These are phyloP conservation scores for Hydrochoerus hydrochaeris DNA, from an alignment of 2,113 vertebrate genomes.

Conservation along the genomic window DNA sequence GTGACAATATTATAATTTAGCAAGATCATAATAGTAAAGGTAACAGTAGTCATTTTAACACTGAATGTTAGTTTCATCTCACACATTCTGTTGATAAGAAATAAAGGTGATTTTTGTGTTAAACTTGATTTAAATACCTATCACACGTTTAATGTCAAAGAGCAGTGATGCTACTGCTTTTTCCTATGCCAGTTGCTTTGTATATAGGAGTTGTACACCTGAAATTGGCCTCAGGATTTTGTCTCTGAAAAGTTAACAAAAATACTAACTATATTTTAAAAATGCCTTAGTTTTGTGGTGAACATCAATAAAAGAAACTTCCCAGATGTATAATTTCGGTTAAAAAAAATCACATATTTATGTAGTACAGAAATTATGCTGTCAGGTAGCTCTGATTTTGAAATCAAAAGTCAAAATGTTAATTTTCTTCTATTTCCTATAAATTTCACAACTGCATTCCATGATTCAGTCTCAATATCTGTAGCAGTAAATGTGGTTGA, in stretches of 20 bases:
- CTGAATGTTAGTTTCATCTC: not conserved
- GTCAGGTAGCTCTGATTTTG: not conserved
- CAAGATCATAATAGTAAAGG: not conserved
- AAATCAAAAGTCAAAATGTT: not conserved
- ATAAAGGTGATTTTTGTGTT: not conserved
- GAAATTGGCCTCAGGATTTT: not conserved
- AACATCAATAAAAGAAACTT: not conserved
- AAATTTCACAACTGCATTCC: not conserved
- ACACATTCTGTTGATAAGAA: conserved; percentile 5
- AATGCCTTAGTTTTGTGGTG: not conserved
- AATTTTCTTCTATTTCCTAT: not conserved
- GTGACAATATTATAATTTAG: not conserved
- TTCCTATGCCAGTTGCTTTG: not conserved
- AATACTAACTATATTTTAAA: not conserved
- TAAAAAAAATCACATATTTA: not conserved
- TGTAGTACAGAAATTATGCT: not conserved
- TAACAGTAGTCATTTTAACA: not conserved
- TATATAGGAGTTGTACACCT: not conserved
- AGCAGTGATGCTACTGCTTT: not conserved
- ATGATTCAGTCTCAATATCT: not conserved
- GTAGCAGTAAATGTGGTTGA: not conserved
- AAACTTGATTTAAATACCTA: not conserved
- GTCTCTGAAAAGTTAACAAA: not conserved
- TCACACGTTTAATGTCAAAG: not conserved
- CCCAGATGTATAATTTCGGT: not conserved